phyloP scores from a whole-genome alignment of 2,113 vertebrate species.

The Athene noctua region DNA sequence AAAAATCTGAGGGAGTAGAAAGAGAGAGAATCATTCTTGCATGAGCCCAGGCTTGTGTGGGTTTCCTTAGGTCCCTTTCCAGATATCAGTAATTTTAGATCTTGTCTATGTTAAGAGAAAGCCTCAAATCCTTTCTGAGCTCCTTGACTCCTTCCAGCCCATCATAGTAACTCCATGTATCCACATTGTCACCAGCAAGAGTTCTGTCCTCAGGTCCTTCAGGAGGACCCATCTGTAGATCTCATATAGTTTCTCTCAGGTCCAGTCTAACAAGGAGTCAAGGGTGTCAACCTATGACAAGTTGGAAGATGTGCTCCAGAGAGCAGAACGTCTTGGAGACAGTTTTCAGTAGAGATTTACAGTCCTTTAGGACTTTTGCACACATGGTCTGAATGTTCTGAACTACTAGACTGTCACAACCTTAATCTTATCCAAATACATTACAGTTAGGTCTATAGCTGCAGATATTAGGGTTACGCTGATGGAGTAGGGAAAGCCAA shows the following conservation, averaged over 20 bases:
- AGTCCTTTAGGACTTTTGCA: not conserved
- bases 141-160: not conserved
- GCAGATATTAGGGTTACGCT: not conserved
- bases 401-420: not conserved
- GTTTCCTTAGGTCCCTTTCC: not conserved
- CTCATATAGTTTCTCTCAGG: not conserved
- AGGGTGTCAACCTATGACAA: rapidly evolving
- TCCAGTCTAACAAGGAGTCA: not conserved
- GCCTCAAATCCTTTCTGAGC: not conserved
- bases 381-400: not conserved
- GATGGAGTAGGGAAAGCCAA: not conserved
- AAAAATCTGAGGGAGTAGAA: not conserved
- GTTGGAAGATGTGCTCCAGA: not conserved
- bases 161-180: not conserved
- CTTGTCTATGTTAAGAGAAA: not conserved
- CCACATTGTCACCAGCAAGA: not conserved
- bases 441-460: not conserved
- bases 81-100: not conserved
- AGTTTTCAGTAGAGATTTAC: not conserved
- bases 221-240: not conserved
- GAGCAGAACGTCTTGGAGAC: not conserved
- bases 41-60: not conserved
- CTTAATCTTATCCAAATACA: not conserved
- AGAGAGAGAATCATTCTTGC: not conserved
- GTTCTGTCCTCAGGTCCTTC: not conserved